phyloP scores from a whole-genome alignment of 92 coral and sea anemone genomes.

The Zoanthus gigantus region DNA sequence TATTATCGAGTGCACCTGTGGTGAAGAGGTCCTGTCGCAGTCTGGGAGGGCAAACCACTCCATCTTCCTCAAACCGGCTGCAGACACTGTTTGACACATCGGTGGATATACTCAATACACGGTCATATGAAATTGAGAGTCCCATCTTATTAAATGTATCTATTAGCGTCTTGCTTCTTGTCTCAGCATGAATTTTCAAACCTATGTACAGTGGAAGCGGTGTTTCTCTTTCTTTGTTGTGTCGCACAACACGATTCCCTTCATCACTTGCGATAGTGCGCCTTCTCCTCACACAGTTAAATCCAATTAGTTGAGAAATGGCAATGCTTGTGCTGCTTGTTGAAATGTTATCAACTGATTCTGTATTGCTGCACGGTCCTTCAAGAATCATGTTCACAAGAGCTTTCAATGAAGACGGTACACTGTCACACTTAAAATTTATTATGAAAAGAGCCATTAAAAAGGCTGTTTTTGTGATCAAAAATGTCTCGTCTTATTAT shows the following conservation, averaged over 20 bases:
- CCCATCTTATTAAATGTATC: slow-evolving; percentile 65
- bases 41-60: slow-evolving; percentile 73
- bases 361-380: slow-evolving; percentile 55
- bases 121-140: slow-evolving; percentile 63
- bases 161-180: slow-evolving; percentile 66
- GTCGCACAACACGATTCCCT: slow-evolving; percentile 34
- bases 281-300: slow-evolving; percentile 51
- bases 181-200: slow-evolving; percentile 70
- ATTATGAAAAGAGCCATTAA: slow-evolving; percentile 49
- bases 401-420: slow-evolving; percentile 60
- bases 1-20: slow-evolving; percentile 63
- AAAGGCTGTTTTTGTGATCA: slow-evolving; percentile 35
- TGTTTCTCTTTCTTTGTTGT: slow-evolving; percentile 43
- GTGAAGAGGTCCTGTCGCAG: slow-evolving; percentile 59
- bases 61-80: slow-evolving; percentile 59
- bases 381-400: slow-evolving; percentile 64
- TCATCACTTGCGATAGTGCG: slow-evolving; percentile 3
- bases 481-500: slow-evolving; percentile 62
- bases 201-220: slow-evolving; percentile 66
- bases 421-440: slow-evolving; percentile 41
- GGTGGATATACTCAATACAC: slow-evolving; percentile 64
- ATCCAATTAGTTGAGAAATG: slow-evolving; percentile 51
- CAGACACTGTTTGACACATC: slow-evolving; percentile 65
- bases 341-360: slow-evolving; percentile 49
- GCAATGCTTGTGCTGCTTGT: slow-evolving; percentile 43